phyloP scores from a whole-genome alignment of 2,113 vertebrate genomes.

The Sorex araneus region DNA sequence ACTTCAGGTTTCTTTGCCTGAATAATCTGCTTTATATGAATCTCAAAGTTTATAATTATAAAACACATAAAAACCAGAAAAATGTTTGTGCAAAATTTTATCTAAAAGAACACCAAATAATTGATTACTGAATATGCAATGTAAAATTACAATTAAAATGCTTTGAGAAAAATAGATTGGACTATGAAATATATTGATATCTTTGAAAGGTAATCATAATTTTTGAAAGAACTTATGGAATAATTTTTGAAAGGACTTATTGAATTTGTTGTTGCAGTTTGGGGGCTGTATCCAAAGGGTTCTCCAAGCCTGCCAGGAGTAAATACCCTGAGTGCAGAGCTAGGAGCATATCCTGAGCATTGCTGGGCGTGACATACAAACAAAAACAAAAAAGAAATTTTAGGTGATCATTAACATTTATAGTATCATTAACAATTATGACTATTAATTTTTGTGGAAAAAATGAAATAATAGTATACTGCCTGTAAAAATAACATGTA shows the following conservation, averaged over 20 bases:
- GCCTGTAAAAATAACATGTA: neutral
- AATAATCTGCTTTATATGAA: neutral
- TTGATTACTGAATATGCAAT: conserved; percentile 8
- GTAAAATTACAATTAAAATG: neutral
- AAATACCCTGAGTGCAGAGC: too few relatives aligned
- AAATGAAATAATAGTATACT: neutral
- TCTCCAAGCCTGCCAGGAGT: too few relatives aligned
- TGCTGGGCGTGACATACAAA: too few relatives aligned
- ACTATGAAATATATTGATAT: too few relatives aligned
- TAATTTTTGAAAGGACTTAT: too few relatives aligned
- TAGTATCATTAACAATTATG: neutral
- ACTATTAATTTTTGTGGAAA: neutral
- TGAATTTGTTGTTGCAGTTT: too few relatives aligned
- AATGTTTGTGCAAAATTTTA: neutral
- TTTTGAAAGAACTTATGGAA: neutral
- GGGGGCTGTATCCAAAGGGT: too few relatives aligned
- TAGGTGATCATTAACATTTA: neutral
- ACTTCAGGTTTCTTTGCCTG: conserved; percentile 11
- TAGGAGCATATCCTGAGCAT: too few relatives aligned
- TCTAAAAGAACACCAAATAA: neutral
- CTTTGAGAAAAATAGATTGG: neutral
- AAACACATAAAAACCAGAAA: neutral
- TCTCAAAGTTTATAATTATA: neutral
- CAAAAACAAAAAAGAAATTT: conserved; percentile 13
- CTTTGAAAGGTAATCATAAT: neutral